phyloP scores from a whole-genome alignment of 2,113 vertebrate genomes.

The Hemiscyllium ocellatum region DNA sequence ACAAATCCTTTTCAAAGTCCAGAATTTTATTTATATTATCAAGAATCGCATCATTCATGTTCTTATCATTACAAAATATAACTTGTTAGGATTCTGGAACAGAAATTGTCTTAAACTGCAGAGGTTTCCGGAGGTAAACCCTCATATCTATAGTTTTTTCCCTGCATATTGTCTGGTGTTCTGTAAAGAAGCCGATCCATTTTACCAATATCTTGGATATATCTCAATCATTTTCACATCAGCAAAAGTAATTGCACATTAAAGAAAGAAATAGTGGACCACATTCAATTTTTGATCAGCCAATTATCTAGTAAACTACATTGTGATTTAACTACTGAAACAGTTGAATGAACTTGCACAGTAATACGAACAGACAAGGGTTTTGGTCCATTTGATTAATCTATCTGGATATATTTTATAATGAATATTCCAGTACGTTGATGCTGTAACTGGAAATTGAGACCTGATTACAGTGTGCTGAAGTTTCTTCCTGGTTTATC shows the following conservation, averaged over 20 bases:
- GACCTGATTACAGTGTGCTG: neutral
- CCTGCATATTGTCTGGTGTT: neutral
- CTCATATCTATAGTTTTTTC: no score
- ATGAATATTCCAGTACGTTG: slow-evolving; percentile 10
- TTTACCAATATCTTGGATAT: neutral
- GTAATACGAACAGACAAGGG: slow-evolving; percentile 16
- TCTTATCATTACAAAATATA: neutral
- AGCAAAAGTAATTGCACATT: slow-evolving; percentile 23
- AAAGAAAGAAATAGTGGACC: slow-evolving; percentile 12
- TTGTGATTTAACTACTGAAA: slow-evolving; percentile 15
- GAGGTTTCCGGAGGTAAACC: neutral
- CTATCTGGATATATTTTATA: neutral
- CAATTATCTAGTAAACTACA: slow-evolving; percentile 27
- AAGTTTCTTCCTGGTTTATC: neutral
- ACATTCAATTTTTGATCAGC: slow-evolving; percentile 22
- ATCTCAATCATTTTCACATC: slow-evolving; percentile 25
- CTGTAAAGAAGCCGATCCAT: neutral
- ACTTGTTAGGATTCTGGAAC: neutral
- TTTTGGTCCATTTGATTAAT: slow-evolving; percentile 24
- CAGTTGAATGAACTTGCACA: slow-evolving; percentile 18
- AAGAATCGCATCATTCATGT: neutral
- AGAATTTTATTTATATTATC: slow-evolving; percentile 13
- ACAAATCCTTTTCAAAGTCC: neutral
- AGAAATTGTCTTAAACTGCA: neutral
- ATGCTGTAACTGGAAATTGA: slow-evolving; percentile 12